Evolutionary conservation across 2,888 invertebrate species (phyloP).

Genomic region (Helleia helle): DNA sequence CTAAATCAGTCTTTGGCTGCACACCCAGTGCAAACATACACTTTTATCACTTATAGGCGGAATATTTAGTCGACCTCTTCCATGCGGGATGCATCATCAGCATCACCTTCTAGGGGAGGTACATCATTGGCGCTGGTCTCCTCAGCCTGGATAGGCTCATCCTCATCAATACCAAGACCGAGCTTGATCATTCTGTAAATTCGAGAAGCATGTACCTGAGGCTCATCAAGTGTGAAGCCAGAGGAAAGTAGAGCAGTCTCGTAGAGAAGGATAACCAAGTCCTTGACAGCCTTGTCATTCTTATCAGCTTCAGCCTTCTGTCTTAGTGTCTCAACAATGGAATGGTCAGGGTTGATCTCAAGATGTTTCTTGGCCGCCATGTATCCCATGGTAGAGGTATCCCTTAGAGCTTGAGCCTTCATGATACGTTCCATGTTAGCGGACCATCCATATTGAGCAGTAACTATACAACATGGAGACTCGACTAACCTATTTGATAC

Average conservation of each 20-base stretch:
- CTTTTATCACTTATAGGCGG: conserved; percentile 39
- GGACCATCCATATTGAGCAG: conserved; percentile 99
- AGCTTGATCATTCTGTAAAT: conserved; percentile 99
- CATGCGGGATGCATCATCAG: conserved; percentile 97
- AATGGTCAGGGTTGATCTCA: conserved; percentile 97
- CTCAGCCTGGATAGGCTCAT: conserved; percentile 84
- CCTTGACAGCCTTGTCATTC: conserved; percentile 98
- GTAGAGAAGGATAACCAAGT: conserved; percentile 94
- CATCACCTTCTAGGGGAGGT: conserved; percentile 88
- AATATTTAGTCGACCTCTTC: conserved; percentile 96
- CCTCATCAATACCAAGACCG: conserved; percentile 98
- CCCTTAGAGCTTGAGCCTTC: conserved; percentile 98
- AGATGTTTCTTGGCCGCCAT: conserved; percentile 99
- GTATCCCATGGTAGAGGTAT: conserved; percentile 99
- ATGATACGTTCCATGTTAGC: conserved; percentile 99
- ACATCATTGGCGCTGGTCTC: conserved; percentile 80
- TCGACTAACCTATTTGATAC: conserved; percentile 97
- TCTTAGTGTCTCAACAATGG: conserved; percentile 92
- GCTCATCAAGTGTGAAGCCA: conserved; percentile 97
- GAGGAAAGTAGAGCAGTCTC: conserved; percentile 97
- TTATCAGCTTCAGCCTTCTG: conserved; percentile 96
- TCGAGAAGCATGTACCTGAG: conserved; percentile 93
- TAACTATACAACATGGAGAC: conserved; percentile 99
- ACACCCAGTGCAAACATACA: conserved; percentile 60
- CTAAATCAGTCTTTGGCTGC: conserved; percentile 73